Evolutionary conservation across 92 coral and sea anemone species (phyloP), one percentile per base, ranked within the genome.

Genomic region (Epizoanthus rinbou): DNA sequence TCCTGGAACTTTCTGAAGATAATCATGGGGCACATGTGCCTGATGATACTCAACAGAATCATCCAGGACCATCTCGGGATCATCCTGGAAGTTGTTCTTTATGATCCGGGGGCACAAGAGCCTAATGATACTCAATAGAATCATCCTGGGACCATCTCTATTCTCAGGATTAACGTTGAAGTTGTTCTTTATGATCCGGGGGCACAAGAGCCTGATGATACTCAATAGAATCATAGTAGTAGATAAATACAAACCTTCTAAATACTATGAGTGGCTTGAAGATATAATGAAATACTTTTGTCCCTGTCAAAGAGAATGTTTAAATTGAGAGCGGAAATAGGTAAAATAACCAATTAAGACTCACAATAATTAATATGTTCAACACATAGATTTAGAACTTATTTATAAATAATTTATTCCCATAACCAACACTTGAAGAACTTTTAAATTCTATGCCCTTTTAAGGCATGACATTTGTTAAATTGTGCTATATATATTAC

Each of bases 261-360:
- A 96, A 96, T 52, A 96, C 87, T 63, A 88, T 88, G 60, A 96
- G 68, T 2, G 98, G 98, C 54, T 90, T 84, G 75, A 93, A 75
- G 73, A 96, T 79, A 88, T 75, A 96, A 84, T 94, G 96, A 41
- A 90, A 80, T 53, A 96, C 75, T 78, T 86, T 91, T 85, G 90
- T 90, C 47, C 98, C 98, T 95, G 64, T 3, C 43, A 85, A 86
- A 39, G 22, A 35, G 73, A 1, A 3, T 6, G 3, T 10, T 10
- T 28, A 50, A 60, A 74, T 5, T 60, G 33, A 74, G 9, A 23
- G 23, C 58, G 22, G 8, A 39, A 54, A 73, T 4, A 19, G 4
- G 50, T 10, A 18, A 68, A 2, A 54, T 24, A 80, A 33, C 57
- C 8, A 22, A 13, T 50, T 22, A 8, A 66, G 18, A 24, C 31